Evolutionary conservation across 1,140 invertebrate genomes (phyloP).

Genomic region (Elysia chlorotica): DNA sequence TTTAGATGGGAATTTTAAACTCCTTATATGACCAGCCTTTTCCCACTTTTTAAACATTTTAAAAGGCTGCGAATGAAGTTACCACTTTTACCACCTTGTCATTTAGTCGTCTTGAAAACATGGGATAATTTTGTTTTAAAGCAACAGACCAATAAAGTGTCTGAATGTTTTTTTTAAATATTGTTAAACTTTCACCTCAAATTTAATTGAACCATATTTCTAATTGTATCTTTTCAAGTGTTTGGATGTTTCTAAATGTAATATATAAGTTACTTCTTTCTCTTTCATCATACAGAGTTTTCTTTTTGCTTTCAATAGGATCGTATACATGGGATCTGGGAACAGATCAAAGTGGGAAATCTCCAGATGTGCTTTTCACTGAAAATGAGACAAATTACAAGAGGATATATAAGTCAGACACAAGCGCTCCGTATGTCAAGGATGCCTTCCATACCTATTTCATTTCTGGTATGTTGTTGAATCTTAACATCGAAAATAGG

Average conservation of each 20-base stretch:
- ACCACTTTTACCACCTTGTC: too few relatives aligned
- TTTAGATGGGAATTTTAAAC: too few relatives aligned
- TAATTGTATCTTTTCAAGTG: not conserved
- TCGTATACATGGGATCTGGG: slow-evolving; percentile 40
- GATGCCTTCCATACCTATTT: slow-evolving; percentile 58
- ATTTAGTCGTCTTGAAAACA: too few relatives aligned
- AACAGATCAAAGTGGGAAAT: slow-evolving; percentile 30
- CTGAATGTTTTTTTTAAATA: not conserved
- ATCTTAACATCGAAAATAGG: too few relatives aligned
- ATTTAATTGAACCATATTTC: not conserved
- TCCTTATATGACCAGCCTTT: too few relatives aligned
- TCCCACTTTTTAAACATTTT: too few relatives aligned
- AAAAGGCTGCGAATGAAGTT: too few relatives aligned
- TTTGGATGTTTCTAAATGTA: not conserved
- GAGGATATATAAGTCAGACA: slow-evolving; percentile 36
- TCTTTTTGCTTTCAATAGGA: slow-evolving; percentile 24
- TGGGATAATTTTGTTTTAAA: too few relatives aligned
- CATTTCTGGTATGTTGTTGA: slow-evolving; percentile 10
- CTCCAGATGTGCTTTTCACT: slow-evolving; percentile 57
- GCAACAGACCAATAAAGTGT: too few relatives aligned
- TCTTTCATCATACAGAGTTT: not conserved
- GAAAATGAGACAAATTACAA: slow-evolving; percentile 61
- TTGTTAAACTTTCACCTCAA: not conserved
- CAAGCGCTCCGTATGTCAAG: slow-evolving; percentile 50
- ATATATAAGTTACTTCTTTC: not conserved